Evolutionary conservation across 2,113 vertebrate genomes (phyloP), one percentile per base, ranked within the genome.

Genomic region (Pitta sordida): DNA sequence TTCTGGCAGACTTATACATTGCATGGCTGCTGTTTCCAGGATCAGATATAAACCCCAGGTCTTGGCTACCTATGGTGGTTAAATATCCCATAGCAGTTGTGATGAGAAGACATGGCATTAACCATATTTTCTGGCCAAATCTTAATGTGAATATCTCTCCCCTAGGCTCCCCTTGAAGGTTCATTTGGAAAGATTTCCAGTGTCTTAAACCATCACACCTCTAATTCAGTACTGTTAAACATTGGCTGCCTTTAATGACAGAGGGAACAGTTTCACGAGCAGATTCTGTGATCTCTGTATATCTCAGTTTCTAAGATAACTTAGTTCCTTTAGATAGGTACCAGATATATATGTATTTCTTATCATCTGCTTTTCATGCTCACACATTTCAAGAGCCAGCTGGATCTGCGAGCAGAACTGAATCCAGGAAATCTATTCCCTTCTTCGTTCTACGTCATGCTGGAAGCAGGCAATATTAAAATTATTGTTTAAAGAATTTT

Each of bases 291-390:
- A 95, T 92, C 67, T 62, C 81, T 90, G 36, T 78, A 70, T 88
- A 39, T 76, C 91, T 70, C 79, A 81, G 65, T 76, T 94, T 91
- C 91, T 88, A 90, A 94, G 91, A 94, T 86, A 91, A 88, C 41
- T 65, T 63, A 13, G 34, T 48, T 88, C 44, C 77, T 91, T 78
- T 23, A 95, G 88, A 78, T 67, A 81, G 76, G 49, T 91, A 74
- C 62, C 4, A 6, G 43, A 77, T 83, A 74, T 39, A 53, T 30
- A 74, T 22, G 29, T 76, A 37, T 75, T 88, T 65, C 78, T 89
- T 91, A 92, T 91, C 27, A 82, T 82, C 78, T 89, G 71, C 65
- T 94, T 89, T 80, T 76, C 75, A 75, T 24, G 19, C 60, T 88
- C 70, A 29, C 56, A 39, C 53, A 39, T 48, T 71, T 75, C 51